Evolutionary conservation across 2,888 invertebrate species (phyloP).

Genomic region (Oxyscelio sp.): DNA sequence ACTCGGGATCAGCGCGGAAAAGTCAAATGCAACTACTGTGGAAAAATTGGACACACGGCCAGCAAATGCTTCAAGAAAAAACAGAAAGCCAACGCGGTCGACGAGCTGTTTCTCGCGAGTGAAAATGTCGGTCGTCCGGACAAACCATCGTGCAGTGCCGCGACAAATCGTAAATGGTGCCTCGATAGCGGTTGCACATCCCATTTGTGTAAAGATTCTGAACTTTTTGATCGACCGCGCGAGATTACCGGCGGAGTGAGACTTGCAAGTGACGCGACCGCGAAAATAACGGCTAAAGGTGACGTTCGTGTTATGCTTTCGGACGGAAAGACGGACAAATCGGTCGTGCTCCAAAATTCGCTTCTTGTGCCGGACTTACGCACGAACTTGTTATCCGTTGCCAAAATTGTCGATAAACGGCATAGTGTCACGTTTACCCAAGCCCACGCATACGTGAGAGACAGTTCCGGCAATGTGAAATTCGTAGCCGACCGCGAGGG

Average conservation of each 20-base stretch:
- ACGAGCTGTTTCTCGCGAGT: neutral
- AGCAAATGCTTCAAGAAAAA: neutral
- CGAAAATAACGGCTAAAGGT: constrained; percentile 28
- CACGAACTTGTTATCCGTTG: neutral
- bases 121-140: neutral
- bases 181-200: neutral
- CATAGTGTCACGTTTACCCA: neutral
- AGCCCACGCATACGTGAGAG: neutral
- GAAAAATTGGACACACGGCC: neutral
- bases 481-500: neutral
- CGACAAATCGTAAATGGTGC: neutral
- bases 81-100: neutral
- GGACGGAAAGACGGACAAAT: neutral
- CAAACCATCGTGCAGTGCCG: no score
- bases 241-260: constrained; percentile 12
- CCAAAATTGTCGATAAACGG: neutral
- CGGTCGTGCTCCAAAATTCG: neutral
- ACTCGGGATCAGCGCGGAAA: neutral
- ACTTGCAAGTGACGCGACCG: constrained; percentile 21
- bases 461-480: neutral
- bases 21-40: neutral
- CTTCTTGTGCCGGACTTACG: neutral
- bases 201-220: neutral
- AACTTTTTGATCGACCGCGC: neutral
- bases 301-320: neutral